Base-by-base conservation (phyloP, 2,888 invertebrate genomes). In the Helobdella robusta region DNA sequence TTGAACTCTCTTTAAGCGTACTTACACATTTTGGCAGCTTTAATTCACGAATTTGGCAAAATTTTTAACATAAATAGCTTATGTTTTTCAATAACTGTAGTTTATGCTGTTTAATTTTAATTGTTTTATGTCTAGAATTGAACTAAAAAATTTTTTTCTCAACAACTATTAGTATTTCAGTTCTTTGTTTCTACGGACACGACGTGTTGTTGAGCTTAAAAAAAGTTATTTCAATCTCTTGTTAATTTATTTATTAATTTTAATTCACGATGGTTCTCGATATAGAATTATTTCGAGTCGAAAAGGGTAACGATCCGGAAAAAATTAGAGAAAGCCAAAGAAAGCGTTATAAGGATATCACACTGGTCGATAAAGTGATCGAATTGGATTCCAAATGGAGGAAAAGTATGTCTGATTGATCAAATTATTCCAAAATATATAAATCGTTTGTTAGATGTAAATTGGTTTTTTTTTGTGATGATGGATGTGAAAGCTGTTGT, bases 221-320 rank as follows among this genome's bases (percentile, higher is more conserved):
- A 48, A 48, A 23, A 48, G 6, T 18, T 20, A 23, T 20, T 48
- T 23, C 25, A 5, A 20, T 4, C 1, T 48, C 23, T 18, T 8
- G n/a, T 25, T 48, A 18, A 23, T 48, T 1, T 18, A 25, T 18
- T 1, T n/a, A n/a, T 1, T n/a, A n/a, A 11, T 56, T 11, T 8
- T 56, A 56, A 52, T 30, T 23, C 46, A 66, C 44, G 32, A 98
- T 98, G 98, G 97, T 97, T 70, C 83, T 98, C 64, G 97, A 98
- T 82, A 84, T 99, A 74, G 97, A 97, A 81, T 81, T 93, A 66
- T 97, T 99, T 79, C 89, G 98, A 64, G 85, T 85, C 23, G 97
- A 98, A 75, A 97, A 97, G 81, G 97, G 97, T 59, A 91, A 90
- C 62, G 86, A 92, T 79, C 91, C 92, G 2, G 88, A 90, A 56